phyloP scores from a whole-genome alignment of 2,113 vertebrate genomes.

The Boulengeromyrus knoepffleri region DNA sequence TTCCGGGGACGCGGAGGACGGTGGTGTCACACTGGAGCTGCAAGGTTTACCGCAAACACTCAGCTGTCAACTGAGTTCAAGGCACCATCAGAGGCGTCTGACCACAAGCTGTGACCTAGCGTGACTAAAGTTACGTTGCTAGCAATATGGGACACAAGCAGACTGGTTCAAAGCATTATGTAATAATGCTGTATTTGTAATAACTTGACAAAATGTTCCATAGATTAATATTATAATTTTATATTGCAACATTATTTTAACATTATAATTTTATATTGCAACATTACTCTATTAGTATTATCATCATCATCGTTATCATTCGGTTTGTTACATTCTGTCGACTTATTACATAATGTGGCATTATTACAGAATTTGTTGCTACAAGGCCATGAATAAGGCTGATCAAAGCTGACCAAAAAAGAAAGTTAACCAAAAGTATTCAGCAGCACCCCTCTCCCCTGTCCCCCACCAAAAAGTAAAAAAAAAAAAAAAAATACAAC shows the following conservation, averaged over 20 bases:
- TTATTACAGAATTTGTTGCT: neutral
- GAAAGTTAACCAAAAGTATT: neutral
- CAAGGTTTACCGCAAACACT: neutral
- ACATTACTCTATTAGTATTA: neutral
- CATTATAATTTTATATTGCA: neutral
- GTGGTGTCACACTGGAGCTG: neutral
- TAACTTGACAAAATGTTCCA: neutral
- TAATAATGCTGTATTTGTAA: neutral
- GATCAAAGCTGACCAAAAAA: neutral
- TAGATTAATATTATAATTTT: neutral
- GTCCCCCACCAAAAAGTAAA: neutral
- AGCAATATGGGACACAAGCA: neutral
- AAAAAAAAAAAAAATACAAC: neutral
- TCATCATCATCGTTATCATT: neutral
- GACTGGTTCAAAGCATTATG: neutral
- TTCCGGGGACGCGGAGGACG: conserved; percentile 72
- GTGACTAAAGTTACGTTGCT: neutral
- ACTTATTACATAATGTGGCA: neutral
- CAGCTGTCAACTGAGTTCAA: neutral
- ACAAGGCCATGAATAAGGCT: neutral
- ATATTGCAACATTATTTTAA: neutral
- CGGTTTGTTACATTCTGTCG: neutral
- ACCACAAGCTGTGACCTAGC: neutral
- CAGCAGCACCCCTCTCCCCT: neutral
- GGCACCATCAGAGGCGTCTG: neutral